phyloP scores from a whole-genome alignment of 2,797 vertebrate genomes.

The Alcedo atthis region DNA sequence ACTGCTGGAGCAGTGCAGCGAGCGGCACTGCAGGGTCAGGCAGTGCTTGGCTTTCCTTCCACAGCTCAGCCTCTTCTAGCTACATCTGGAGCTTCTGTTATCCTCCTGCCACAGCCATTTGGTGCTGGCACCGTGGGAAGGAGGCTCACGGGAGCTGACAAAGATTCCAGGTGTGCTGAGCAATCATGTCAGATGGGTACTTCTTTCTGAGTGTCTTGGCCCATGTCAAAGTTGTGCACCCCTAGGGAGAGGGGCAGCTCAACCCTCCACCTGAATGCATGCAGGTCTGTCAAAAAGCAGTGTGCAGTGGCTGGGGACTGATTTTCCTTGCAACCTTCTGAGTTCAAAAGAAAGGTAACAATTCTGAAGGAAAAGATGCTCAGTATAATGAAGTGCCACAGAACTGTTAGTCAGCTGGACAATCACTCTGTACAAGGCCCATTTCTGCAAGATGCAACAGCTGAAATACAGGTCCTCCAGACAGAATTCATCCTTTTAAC shows the following conservation, averaged over 20 bases:
- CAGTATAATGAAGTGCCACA: not conserved
- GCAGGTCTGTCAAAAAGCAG: not conserved
- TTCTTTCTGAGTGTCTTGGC: not conserved
- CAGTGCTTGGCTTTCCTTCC: slow-evolving; percentile 8
- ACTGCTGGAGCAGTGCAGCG: not conserved
- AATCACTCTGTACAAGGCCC: not conserved
- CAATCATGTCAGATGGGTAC: not conserved
- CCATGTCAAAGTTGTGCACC: not conserved
- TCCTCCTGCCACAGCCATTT: slow-evolving; percentile 6
- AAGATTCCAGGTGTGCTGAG: slow-evolving; percentile 8
- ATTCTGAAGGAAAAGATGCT: not conserved
- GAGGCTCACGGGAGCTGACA: not conserved
- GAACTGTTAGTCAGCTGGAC: not conserved
- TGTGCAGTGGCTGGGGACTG: not conserved
- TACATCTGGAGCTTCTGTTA: not conserved
- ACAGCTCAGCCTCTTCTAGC: not conserved
- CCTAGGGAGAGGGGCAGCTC: not conserved
- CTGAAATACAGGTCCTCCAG: not conserved
- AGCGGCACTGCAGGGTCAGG: not conserved
- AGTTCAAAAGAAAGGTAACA: slow-evolving; percentile 3
- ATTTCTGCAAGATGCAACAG: not conserved
- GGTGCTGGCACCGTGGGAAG: not conserved
- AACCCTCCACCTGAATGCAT: not conserved
- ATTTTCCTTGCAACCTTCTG: not conserved
- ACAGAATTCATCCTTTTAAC: not conserved